Conservation (phyloP, 1,140 invertebrate species). For the Bombus pascuorum region DNA sequence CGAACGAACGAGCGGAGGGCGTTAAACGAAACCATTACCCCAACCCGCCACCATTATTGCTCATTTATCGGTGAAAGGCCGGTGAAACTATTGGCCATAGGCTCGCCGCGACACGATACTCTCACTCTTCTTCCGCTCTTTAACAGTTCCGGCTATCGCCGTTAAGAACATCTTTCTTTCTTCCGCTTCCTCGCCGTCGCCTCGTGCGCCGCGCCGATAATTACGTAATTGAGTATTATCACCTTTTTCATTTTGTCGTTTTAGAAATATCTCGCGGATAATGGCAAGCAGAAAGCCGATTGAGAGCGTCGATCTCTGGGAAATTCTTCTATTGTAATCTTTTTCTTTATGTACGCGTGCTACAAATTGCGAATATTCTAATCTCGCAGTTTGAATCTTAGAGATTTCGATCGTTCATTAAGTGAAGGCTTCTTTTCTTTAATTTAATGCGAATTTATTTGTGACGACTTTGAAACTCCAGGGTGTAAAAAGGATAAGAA, state of each 20-base stretch:
- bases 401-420: too few relatives aligned
- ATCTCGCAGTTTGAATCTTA: too few relatives aligned
- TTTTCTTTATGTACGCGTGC: too few relatives aligned
- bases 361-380: too few relatives aligned
- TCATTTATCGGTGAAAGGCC: slow-evolving; percentile 69
- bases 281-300: not conserved
- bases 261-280: not conserved
- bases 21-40: slow-evolving; percentile 71
- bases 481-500: too few relatives aligned
- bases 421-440: too few relatives aligned
- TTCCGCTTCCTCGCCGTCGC: not conserved
- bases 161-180: slow-evolving; percentile 31
- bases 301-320: not conserved
- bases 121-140: slow-evolving; percentile 25
- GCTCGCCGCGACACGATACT: slow-evolving; percentile 44
- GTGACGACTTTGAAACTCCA: too few relatives aligned
- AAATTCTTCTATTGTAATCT: too few relatives aligned
- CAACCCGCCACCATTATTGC: slow-evolving; percentile 65
- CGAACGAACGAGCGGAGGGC: slow-evolving; percentile 59
- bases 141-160: slow-evolving; percentile 6
- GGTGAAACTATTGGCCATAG: slow-evolving; percentile 68
- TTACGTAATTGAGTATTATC: slow-evolving; percentile 9
- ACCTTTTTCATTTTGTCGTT: not conserved
- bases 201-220: not conserved
- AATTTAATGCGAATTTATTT: too few relatives aligned